Evolutionary conservation across 1,140 invertebrate species (phyloP).

Genomic region (Triops cancriformis): DNA sequence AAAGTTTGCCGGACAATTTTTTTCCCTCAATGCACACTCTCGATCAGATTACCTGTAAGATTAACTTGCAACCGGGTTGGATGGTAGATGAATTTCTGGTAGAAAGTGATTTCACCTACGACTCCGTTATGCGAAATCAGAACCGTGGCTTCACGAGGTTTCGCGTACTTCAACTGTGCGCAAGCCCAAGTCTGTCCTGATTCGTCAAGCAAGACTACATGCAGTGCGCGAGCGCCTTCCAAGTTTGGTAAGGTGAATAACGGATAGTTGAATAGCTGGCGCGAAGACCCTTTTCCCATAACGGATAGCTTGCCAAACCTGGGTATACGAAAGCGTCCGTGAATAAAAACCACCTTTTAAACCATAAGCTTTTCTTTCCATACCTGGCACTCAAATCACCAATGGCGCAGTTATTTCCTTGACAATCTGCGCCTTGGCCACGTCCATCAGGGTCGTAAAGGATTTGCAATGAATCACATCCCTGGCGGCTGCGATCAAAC

Average conservation of each 20-base stretch:
- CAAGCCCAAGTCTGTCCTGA: conserved; percentile 70
- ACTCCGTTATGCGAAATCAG: conserved; percentile 70
- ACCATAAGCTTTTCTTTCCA: conserved; percentile 39
- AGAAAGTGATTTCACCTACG: conserved; percentile 65
- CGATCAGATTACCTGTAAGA: conserved; percentile 43
- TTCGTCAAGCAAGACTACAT: conserved; percentile 74
- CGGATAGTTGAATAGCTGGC: conserved; percentile 33
- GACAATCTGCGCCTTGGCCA: conserved; percentile 46
- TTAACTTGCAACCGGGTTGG: conserved; percentile 71
- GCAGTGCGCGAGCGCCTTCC: conserved; percentile 59
- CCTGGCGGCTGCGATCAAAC: conserved; percentile 41
- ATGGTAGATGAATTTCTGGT: conserved; percentile 73
- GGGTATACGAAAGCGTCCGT: conserved; percentile 53
- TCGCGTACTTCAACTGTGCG: conserved; percentile 56
- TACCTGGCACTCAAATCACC: conserved; percentile 57
- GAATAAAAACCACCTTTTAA: conserved; percentile 30
- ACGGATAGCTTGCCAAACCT: conserved; percentile 53
- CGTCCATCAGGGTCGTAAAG: conserved; percentile 72
- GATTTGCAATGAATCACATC: conserved; percentile 73
- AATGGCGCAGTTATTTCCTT: conserved; percentile 67
- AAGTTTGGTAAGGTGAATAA: conserved; percentile 48
- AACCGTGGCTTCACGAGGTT: conserved; percentile 44
- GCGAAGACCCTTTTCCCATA: conserved; percentile 38
- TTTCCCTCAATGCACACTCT: conserved; percentile 24
- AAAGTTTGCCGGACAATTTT: too few species aligned